A percentile compares a stretch with the other conserved stretches of the same genome.
Conservation (phyloP, 1,140 invertebrate species). For the Nautilus pompilius region DNA sequence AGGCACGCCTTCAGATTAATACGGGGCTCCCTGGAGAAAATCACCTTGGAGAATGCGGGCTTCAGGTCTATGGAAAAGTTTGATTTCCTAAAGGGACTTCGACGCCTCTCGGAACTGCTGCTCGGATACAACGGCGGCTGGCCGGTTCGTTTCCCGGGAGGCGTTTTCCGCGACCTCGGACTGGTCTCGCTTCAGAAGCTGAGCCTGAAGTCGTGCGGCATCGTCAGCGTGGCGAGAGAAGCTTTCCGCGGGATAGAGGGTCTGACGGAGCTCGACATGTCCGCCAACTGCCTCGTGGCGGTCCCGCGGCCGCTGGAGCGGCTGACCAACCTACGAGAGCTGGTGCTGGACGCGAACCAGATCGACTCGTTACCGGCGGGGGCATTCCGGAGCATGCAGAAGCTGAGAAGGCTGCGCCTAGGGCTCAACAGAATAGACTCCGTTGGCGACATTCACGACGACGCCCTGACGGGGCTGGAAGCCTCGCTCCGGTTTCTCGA, state of each 20-base stretch:
- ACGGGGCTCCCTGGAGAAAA: neutral
- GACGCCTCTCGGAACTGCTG: neutral
- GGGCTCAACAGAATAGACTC: constrained; percentile 10
- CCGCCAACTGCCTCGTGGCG: constrained; percentile 16
- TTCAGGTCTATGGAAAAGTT: neutral
- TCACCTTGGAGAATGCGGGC: neutral
- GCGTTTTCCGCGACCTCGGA: constrained; percentile 11
- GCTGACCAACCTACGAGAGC: constrained; percentile 8
- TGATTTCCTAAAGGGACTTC: neutral
- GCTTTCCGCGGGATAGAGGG: constrained; percentile 14
- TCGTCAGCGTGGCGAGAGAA: constrained; percentile 5
- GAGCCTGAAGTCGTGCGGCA: constrained; percentile 19
- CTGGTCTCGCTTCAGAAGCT: constrained; percentile 13
- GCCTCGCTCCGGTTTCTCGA: constrained; percentile 11
- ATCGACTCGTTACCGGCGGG: constrained; percentile 8
- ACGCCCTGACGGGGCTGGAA: constrained; percentile 14
- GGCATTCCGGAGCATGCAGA: constrained; percentile 8
- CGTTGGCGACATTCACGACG: constrained; percentile 12
- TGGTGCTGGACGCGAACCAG: constrained; percentile 16
- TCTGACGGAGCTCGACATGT: constrained; percentile 16
- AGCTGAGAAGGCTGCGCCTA: constrained; percentile 11
- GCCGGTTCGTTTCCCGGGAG: constrained; percentile 5
- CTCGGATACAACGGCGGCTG: neutral
- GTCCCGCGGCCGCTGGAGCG: constrained; percentile 12
- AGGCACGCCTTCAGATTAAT: neutral